Conservation (phyloP, 2,888 invertebrate genomes). For the Cataglyphis cursor region DNA sequence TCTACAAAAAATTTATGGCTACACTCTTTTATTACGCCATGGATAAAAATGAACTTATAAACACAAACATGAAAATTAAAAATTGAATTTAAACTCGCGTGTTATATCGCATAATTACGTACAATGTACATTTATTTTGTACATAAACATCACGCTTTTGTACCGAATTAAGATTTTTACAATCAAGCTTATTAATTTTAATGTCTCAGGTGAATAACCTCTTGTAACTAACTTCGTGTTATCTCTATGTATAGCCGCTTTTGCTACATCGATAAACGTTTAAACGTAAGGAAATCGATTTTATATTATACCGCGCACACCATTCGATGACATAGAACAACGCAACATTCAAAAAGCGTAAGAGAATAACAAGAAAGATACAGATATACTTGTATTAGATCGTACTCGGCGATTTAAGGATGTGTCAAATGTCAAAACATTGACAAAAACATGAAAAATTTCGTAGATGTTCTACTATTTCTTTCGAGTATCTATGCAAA, state of each 20-base stretch:
- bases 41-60: slow-evolving; percentile 22
- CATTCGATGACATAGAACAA: not conserved
- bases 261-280: not conserved
- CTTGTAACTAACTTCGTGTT: not conserved
- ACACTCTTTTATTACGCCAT: not conserved
- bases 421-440: no score
- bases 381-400: no score
- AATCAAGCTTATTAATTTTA: not conserved
- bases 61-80: not conserved
- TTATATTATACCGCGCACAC: not conserved
- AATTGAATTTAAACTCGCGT: slow-evolving; percentile 15
- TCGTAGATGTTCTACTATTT: no score
- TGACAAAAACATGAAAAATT: no score
- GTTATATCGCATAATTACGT: slow-evolving; percentile 18
- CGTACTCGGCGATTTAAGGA: no score
- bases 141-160: slow-evolving; percentile 10
- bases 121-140: slow-evolving; percentile 14
- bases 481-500: no score
- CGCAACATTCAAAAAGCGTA: not conserved
- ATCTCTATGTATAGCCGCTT: not conserved
- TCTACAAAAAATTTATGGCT: slow-evolving; percentile 12
- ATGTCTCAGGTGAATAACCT: slow-evolving; percentile 16
- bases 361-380: no score
- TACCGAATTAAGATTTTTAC: not conserved
- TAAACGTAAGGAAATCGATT: not conserved